A percentile compares a stretch with the other conserved stretches of the same genome.
Evolutionary conservation across 2,113 vertebrate species (phyloP).

Genomic region (Urocitellus parryii): DNA sequence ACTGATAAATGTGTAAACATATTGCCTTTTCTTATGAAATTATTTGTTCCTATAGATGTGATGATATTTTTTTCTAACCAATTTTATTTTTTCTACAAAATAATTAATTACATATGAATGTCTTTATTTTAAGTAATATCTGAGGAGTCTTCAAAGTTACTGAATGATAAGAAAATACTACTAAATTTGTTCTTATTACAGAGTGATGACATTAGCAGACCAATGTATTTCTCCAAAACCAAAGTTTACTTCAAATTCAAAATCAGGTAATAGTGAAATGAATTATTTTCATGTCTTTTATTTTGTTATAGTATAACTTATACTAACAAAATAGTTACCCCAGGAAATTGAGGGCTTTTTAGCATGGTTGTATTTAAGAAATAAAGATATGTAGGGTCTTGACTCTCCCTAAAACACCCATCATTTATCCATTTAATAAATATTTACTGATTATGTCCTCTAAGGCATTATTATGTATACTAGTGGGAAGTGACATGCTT

Average conservation of each 20-base stretch:
- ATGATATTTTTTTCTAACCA: constrained; percentile 44
- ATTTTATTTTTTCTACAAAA: constrained; percentile 40
- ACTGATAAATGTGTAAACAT: background rate
- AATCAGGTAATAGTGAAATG: constrained; percentile 84
- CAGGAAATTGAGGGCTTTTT: constrained; percentile 15
- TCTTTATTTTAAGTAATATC: constrained; percentile 42
- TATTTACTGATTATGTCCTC: background rate
- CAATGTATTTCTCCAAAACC: constrained; percentile 69
- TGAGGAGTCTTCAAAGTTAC: constrained; percentile 37
- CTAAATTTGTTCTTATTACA: constrained; percentile 73
- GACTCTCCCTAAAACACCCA: background rate
- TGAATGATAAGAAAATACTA: constrained; percentile 31
- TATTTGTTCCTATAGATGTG: constrained; percentile 17
- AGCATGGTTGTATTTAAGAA: constrained; percentile 46
- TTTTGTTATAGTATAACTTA: background rate
- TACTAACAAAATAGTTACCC: constrained; percentile 37
- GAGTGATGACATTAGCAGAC: constrained; percentile 53
- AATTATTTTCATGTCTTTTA: constrained; percentile 57
- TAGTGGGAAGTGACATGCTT: background rate
- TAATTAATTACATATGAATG: constrained; percentile 37
- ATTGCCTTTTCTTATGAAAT: constrained; percentile 27
- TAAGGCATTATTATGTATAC: background rate
- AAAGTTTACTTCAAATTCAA: constrained; percentile 74
- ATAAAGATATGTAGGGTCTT: constrained; percentile 38
- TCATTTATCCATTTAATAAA: constrained; percentile 55